phyloP scores from a whole-genome alignment of 2,888 invertebrate species.

The Aporophyla lueneburgensis region DNA sequence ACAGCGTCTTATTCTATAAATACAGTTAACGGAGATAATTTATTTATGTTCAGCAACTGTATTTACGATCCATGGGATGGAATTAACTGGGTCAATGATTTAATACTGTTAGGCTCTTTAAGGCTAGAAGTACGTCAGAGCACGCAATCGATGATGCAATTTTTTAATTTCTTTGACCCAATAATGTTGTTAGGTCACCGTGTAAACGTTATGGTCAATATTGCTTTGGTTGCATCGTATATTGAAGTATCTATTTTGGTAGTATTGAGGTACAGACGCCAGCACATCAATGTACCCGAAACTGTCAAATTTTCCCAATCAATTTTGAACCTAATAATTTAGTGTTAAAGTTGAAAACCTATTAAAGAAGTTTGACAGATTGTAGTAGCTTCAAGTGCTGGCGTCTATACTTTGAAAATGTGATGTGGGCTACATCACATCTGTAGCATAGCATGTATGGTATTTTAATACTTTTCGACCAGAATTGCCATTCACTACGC shows the following conservation, averaged over 20 bases:
- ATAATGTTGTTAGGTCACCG: not conserved
- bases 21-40: slow-evolving; percentile 11
- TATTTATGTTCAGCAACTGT: slow-evolving; percentile 30
- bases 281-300: too few relatives aligned
- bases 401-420: not conserved
- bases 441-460: too few relatives aligned
- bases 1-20: not conserved
- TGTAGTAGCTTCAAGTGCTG: too few relatives aligned
- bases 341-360: too few relatives aligned
- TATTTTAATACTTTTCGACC: not conserved
- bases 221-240: not conserved
- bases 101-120: slow-evolving; percentile 13
- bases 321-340: too few relatives aligned
- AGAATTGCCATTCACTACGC: not conserved
- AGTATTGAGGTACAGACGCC: too few relatives aligned
- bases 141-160: slow-evolving; percentile 13
- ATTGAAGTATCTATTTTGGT: not conserved
- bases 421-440: too few relatives aligned
- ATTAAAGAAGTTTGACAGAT: too few relatives aligned
- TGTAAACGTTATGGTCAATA: not conserved
- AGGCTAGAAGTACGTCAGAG: not conserved
- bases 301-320: too few relatives aligned
- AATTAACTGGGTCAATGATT: slow-evolving; percentile 45
- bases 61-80: slow-evolving; percentile 33
- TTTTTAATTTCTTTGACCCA: slow-evolving; percentile 12